Percentiles rank a stretch among this genome's conserved stretches.
These are phyloP conservation scores for Perizoma affinitatum DNA, from an alignment of 2,888 invertebrate species.

Conservation along the genomic window DNA sequence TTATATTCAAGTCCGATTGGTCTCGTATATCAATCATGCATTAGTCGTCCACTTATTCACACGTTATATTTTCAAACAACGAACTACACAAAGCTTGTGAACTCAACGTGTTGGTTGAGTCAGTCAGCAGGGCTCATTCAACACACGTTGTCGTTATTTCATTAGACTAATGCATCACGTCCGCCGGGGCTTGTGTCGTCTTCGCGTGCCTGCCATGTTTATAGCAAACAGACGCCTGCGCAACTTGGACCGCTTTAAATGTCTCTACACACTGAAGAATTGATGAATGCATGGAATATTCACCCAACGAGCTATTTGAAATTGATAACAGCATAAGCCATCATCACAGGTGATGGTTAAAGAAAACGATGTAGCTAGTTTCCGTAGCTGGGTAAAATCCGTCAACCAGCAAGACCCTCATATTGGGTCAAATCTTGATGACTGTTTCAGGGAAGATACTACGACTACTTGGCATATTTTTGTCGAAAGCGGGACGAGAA, in stretches of 20 bases:
- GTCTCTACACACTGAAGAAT: slow-evolving; percentile 11
- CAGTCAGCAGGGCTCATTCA: slow-evolving; percentile 36
- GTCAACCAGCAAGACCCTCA: too few species aligned
- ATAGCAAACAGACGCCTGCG: slow-evolving; percentile 21
- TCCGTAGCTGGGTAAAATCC: too few species aligned
- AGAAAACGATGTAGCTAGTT: too few species aligned
- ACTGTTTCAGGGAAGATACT: too few species aligned
- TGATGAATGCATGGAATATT: too few species aligned
- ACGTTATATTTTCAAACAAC: slow-evolving; percentile 8
- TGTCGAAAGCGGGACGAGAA: too few species aligned
- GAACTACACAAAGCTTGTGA: slow-evolving; percentile 14
- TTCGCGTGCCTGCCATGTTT: slow-evolving; percentile 54
- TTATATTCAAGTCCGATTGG: too few species aligned
- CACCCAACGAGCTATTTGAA: too few species aligned
- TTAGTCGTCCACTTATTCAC: slow-evolving; percentile 3
- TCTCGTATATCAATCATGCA: background rate
- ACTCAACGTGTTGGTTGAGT: slow-evolving; percentile 32
- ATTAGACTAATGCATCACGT: slow-evolving; percentile 71
- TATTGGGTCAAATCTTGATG: too few species aligned
- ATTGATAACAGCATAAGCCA: too few species aligned
- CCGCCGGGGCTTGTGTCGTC: slow-evolving; percentile 63
- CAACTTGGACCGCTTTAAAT: slow-evolving; percentile 14
- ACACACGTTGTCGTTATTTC: slow-evolving; percentile 72
- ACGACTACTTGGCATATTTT: too few species aligned
- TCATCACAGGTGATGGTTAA: too few species aligned